phyloP scores from a whole-genome alignment of 2,888 invertebrate genomes.

The Metalampra italica region DNA sequence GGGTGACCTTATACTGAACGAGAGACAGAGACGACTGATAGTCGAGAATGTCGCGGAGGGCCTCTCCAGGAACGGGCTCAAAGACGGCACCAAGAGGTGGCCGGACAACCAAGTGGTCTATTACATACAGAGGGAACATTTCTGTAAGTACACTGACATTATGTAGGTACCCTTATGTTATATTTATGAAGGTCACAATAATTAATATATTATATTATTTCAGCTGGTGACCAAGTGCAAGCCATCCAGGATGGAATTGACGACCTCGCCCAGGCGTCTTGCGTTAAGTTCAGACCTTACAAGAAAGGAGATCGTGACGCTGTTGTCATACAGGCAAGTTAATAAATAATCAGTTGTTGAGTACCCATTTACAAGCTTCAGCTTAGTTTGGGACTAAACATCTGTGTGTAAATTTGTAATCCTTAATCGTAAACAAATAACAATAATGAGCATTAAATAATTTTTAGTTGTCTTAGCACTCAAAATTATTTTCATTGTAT shows the following conservation, averaged over 20 bases:
- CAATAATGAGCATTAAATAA: too few species aligned
- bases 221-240: constrained; percentile 62
- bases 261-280: constrained; percentile 66
- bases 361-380: too few species aligned
- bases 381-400: too few species aligned
- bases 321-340: constrained; percentile 65
- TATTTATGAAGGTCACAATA: too few species aligned
- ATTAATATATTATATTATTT: constrained; percentile 11
- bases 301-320: constrained; percentile 65
- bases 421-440: too few species aligned
- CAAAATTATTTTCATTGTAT: too few species aligned
- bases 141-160: constrained; percentile 49
- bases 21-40: constrained; percentile 60
- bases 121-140: constrained; percentile 65
- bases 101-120: constrained; percentile 68
- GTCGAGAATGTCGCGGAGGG: constrained; percentile 64
- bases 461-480: too few species aligned
- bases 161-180: not conserved
- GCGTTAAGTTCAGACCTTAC: constrained; percentile 69
- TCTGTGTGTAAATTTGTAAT: too few species aligned
- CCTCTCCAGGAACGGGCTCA: constrained; percentile 63
- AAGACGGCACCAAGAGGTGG: constrained; percentile 66
- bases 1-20: constrained; percentile 71
- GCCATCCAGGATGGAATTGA: constrained; percentile 68
- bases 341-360: not conserved